Evolutionary conservation across 2,797 vertebrate species (phyloP), one percentile per base, ranked within the genome.

Genomic region (Gymnoscopelus braueri): DNA sequence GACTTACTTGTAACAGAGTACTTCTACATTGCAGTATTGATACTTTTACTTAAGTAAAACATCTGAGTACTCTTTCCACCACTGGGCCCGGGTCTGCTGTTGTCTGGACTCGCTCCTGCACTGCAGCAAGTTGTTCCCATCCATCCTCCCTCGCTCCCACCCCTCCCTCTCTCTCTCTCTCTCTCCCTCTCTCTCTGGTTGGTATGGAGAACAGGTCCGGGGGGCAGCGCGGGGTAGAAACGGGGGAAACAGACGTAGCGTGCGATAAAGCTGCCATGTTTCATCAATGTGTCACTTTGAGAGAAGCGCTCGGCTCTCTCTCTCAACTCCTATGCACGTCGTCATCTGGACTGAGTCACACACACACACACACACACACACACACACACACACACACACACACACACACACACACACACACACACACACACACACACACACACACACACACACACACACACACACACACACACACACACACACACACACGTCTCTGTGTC

Each of bases 201-300:
- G 50, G 14, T 62, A 78, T 77, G 53, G 67, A 65, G 65, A 72
- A 4, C 63, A 39, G 71, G 52, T 74, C 35, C 29, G 51, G 13
- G 26, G 7, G 52, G 13, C 32, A 35, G 15, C 14, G 35, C 19
- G 13, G 63, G 52, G 63, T 13, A 52, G 52, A 19, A 54, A 10
- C 13, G 13, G 44, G 32, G 53, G 19, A 50, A 65, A 39, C 62
- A 29, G 66, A 59, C 57, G 24, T 64, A 55, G 1, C 15, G 57
- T 64, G 71, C 5, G 70, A 77, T 69, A 75, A 83, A 60, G 62
- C 72, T 13, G 62, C 78, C 63, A 58, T 49, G 57, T 83, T 89
- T 82, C 75, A 82, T 85, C 82, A 78, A 61, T 6, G 58, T 69
- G 63, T 77, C 70, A 74, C 65, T 59, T 15, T 32, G 52, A 19